A percentile compares a stretch with the other conserved stretches of the same genome.
These are phyloP conservation scores for Unio delphinus DNA, from an alignment of 2,888 invertebrate species.

Conservation along the genomic window DNA sequence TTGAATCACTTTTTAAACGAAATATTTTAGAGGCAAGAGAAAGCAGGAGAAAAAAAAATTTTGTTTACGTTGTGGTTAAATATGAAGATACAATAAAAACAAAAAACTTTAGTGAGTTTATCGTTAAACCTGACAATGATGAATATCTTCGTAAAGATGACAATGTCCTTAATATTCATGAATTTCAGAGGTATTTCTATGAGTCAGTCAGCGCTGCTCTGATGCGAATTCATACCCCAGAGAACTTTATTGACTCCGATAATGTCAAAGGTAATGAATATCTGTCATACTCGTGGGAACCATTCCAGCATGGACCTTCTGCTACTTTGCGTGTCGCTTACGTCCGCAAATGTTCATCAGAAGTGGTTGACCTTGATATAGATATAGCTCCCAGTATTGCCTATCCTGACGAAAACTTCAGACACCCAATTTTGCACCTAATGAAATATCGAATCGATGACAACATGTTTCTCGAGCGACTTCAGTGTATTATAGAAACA, in stretches of 20 bases:
- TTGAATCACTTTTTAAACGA: conserved; percentile 15
- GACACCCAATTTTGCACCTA: conserved; percentile 11
- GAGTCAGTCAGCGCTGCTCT: conserved; percentile 13
- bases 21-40: conserved; percentile 8
- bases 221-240: conserved; percentile 9
- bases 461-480: conserved; percentile 6
- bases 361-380: conserved; percentile 11
- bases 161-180: conserved; percentile 9
- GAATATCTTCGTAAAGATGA: conserved; percentile 9
- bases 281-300: conserved; percentile 3
- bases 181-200: conserved; percentile 14
- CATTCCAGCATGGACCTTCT: conserved; percentile 14
- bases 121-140: conserved; percentile 10
- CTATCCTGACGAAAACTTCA: conserved; percentile 5
- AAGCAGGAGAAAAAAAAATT: conserved; percentile 12
- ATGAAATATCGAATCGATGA: background rate
- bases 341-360: conserved; percentile 1
- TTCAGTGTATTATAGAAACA: conserved; percentile 2
- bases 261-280: background rate
- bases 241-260: conserved; percentile 7
- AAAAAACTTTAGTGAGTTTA: conserved; percentile 6
- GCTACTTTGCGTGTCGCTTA: conserved; percentile 12
- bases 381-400: conserved; percentile 22
- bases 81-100: conserved; percentile 1
- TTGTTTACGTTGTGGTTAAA: conserved; percentile 20